phyloP scores from a whole-genome alignment of 1,140 invertebrate genomes.

The Zaprionus kolodkinae region DNA sequence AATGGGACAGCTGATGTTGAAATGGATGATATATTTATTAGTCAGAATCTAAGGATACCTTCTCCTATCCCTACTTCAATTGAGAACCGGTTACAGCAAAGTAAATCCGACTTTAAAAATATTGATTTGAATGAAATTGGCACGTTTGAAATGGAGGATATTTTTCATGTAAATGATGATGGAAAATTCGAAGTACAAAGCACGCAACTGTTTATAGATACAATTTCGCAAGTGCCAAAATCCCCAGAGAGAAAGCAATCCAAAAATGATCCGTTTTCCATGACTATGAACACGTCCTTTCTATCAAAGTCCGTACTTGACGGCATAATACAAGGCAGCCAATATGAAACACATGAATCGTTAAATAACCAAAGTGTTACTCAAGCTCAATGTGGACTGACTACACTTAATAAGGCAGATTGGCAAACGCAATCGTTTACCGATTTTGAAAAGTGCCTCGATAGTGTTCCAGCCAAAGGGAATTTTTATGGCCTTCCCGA shows the following conservation, averaged over 20 bases:
- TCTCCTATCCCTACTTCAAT: conserved; percentile 29
- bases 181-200: conserved; percentile 56
- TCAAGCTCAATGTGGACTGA: conserved; percentile 27
- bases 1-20: conserved; percentile 27
- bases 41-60: conserved; percentile 23
- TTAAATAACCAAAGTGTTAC: conserved; percentile 45
- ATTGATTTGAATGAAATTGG: conserved; percentile 64
- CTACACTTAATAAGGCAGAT: conserved; percentile 47
- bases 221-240: conserved; percentile 64
- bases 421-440: conserved; percentile 74
- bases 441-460: conserved; percentile 45
- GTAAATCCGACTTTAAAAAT: conserved; percentile 59
- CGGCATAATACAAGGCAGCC: conserved; percentile 62
- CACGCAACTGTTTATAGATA: conserved; percentile 68
- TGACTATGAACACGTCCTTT: conserved; percentile 41
- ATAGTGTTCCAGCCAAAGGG: conserved; percentile 78
- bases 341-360: conserved; percentile 66
- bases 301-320: conserved; percentile 66
- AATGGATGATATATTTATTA: conserved; percentile 60
- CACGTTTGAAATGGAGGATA: conserved; percentile 49
- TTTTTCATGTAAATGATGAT: conserved; percentile 53
- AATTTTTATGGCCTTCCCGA: conserved; percentile 90
- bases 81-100: conserved; percentile 24
- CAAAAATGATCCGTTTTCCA: conserved; percentile 37
- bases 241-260: conserved; percentile 29